Percentiles rank a stretch among this genome's conserved stretches.
phyloP scores from a whole-genome alignment of 2,113 vertebrate genomes.

The Numenius arquata region DNA sequence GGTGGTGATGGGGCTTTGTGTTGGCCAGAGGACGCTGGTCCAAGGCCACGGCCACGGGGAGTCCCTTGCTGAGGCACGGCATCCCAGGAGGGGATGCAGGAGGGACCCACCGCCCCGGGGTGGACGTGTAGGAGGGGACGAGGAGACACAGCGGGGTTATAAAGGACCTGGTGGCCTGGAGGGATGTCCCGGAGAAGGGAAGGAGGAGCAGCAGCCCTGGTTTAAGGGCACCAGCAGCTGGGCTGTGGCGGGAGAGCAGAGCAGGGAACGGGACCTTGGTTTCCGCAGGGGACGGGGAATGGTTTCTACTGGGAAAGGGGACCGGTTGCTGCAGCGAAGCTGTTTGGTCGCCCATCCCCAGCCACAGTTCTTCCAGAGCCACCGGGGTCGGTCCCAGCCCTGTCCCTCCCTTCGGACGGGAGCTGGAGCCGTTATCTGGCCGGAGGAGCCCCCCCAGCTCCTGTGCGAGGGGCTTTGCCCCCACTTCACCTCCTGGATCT shows the following conservation, averaged over 20 bases:
- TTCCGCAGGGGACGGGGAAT: fast-evolving
- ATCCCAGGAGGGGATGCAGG: background rate
- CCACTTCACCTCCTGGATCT: fast-evolving
- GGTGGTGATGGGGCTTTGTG: fast-evolving
- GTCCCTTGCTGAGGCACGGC: background rate
- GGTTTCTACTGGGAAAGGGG: background rate
- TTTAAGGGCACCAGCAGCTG: background rate
- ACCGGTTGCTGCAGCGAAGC: fast-evolving
- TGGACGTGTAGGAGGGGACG: background rate
- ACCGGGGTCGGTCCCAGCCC: fast-evolving
- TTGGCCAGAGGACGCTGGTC: background rate
- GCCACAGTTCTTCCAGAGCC: background rate
- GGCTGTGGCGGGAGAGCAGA: background rate
- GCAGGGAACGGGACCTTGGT: background rate
- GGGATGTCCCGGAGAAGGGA: background rate
- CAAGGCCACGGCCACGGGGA: fast-evolving
- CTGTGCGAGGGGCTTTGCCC: background rate
- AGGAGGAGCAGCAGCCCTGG: background rate
- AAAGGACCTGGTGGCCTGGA: background rate
- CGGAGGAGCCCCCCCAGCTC: background rate
- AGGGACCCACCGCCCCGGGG: background rate
- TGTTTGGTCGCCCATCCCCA: fast-evolving
- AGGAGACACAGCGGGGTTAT: background rate
- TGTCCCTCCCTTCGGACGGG: fast-evolving
- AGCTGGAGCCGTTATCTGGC: fast-evolving